Conservation (phyloP, 2,888 invertebrate genomes). For the Linhomoeus sp. region DNA sequence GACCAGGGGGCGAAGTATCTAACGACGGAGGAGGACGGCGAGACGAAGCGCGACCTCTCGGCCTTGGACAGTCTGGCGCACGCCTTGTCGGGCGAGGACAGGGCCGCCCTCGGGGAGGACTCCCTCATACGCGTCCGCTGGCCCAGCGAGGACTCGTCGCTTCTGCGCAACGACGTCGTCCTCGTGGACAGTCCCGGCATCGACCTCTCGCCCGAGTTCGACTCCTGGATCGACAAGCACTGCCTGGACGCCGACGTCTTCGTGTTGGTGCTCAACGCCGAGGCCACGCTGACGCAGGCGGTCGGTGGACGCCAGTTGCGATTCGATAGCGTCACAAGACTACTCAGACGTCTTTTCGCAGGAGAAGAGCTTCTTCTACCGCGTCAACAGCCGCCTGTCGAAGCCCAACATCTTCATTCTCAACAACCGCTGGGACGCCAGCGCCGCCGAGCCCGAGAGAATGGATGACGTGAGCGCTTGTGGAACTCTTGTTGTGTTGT, state of each 20-base stretch:
- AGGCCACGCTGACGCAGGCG: slow-evolving; percentile 93
- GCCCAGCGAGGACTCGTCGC: slow-evolving; percentile 79
- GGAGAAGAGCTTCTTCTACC: slow-evolving; percentile 99
- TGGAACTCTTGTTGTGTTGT: no score
- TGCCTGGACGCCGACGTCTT: slow-evolving; percentile 99
- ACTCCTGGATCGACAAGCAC: slow-evolving; percentile 97
- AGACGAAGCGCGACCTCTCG: slow-evolving; percentile 41
- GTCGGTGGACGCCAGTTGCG: slow-evolving; percentile 45
- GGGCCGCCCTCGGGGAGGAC: slow-evolving; percentile 40
- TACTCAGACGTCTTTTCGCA: no score
- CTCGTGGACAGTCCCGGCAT: slow-evolving; percentile 94
- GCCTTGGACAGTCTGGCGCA: slow-evolving; percentile 80
- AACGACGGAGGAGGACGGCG: slow-evolving; percentile 58
- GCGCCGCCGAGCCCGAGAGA: slow-evolving; percentile 76
- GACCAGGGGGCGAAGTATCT: slow-evolving; percentile 68
- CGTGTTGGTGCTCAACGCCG: slow-evolving; percentile 92
- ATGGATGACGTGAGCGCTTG: not conserved
- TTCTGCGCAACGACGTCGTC: slow-evolving; percentile 89
- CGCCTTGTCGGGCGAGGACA: slow-evolving; percentile 70
- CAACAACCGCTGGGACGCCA: slow-evolving; percentile 98
- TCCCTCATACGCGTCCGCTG: slow-evolving; percentile 76
- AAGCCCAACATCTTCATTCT: slow-evolving; percentile 97
- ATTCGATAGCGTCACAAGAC: no score
- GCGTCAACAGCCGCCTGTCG: slow-evolving; percentile 82
- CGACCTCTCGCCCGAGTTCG: slow-evolving; percentile 89